Conservation (phyloP, 2,797 vertebrate species). For the Acanthurus leucopareius region DNA sequence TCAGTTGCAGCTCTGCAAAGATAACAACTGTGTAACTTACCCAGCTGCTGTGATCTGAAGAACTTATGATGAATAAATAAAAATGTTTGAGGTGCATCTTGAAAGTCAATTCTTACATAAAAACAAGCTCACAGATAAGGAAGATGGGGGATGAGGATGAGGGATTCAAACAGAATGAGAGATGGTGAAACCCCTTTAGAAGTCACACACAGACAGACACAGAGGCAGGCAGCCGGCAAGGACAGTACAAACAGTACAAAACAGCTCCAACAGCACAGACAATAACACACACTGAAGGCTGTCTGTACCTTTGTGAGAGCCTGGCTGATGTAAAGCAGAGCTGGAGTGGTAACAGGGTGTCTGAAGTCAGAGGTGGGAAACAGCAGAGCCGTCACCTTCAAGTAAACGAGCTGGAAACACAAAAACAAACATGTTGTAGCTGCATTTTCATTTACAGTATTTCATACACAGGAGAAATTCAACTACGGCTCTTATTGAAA, state of each 20-base stretch:
- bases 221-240: background rate
- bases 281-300: background rate
- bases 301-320: conserved; percentile 91
- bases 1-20: background rate
- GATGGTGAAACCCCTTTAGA: background rate
- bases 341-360: conserved; percentile 95
- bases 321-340: conserved; percentile 92
- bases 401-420: conserved; percentile 88
- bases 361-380: conserved; percentile 97
- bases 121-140: background rate
- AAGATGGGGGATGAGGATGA: background rate
- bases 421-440: conserved; percentile 6
- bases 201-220: background rate
- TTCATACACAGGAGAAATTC: background rate
- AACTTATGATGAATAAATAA: background rate
- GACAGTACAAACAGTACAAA: background rate
- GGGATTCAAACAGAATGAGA: conserved; percentile 14
- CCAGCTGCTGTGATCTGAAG: background rate
- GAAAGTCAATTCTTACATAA: background rate
- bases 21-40: background rate
- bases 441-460: background rate
- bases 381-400: conserved; percentile 91
- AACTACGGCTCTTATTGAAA: too few relatives aligned
- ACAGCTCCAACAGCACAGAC: background rate
- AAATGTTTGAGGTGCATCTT: background rate